These are phyloP conservation scores for Amphipoea oculea DNA, from an alignment of 2,888 invertebrate genomes.

Conservation along the genomic window DNA sequence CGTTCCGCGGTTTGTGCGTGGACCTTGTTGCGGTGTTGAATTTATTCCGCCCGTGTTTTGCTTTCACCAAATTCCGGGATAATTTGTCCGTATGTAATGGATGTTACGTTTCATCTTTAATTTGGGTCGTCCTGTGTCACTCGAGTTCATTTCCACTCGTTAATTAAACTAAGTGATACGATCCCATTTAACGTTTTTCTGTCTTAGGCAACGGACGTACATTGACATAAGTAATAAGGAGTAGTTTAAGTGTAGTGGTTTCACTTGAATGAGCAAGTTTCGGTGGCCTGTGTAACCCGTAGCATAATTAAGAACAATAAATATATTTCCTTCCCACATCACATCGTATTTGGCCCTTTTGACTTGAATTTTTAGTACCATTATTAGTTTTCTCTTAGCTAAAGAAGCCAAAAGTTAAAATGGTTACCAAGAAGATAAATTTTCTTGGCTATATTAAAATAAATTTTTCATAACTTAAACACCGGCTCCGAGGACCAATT, in stretches of 20 bases:
- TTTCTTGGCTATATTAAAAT: constrained; percentile 23
- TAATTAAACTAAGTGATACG: constrained; percentile 80
- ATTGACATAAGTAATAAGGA: constrained; percentile 61
- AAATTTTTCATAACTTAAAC: constrained; percentile 23
- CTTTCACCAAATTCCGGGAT: constrained; percentile 79
- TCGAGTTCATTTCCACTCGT: constrained; percentile 78
- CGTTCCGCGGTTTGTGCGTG: constrained; percentile 78
- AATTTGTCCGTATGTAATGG: constrained; percentile 83
- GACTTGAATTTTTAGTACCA: background rate
- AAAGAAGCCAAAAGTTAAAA: constrained; percentile 6
- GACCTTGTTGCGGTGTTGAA: constrained; percentile 84
- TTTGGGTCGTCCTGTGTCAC: constrained; percentile 81
- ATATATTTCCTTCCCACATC: background rate
- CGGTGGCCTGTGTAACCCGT: background rate
- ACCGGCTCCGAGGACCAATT: constrained; percentile 64
- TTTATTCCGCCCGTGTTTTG: constrained; percentile 79
- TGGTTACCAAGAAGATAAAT: constrained; percentile 12
- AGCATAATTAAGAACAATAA: constrained; percentile 18
- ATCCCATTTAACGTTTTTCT: constrained; percentile 68
- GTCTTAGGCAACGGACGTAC: constrained; percentile 45
- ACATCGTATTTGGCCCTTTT: background rate
- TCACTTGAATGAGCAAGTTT: constrained; percentile 47
- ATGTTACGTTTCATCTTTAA: constrained; percentile 86
- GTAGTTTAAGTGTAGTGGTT: constrained; percentile 57
- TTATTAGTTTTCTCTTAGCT: constrained; percentile 13